Evolutionary conservation across 1,140 invertebrate genomes (phyloP).

Genomic region (Bombus pyrosoma): DNA sequence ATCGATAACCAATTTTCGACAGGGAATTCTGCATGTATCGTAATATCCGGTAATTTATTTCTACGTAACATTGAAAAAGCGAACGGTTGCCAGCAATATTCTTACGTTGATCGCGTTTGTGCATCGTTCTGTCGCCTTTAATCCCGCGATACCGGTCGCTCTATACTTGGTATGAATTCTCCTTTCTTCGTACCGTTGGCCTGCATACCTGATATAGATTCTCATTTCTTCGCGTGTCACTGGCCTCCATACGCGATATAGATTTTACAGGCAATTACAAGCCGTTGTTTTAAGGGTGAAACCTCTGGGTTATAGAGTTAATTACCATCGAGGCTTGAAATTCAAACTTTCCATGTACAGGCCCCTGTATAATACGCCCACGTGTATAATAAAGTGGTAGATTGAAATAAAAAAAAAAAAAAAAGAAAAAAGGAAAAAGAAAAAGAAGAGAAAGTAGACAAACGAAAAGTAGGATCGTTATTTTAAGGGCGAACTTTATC

Average conservation of each 20-base stretch:
- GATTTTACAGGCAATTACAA: not conserved
- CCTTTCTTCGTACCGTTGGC: not conserved
- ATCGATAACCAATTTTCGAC: not conserved
- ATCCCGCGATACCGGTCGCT: not conserved
- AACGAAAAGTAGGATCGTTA: not conserved
- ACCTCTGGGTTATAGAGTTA: not conserved
- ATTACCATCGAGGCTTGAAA: not conserved
- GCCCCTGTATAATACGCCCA: too few species aligned
- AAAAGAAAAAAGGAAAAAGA: too few species aligned
- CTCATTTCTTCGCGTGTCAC: conserved; percentile 8
- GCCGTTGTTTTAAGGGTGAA: not conserved
- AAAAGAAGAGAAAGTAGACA: not conserved
- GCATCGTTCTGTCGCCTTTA: not conserved
- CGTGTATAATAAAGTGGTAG: not conserved
- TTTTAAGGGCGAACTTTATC: not conserved
- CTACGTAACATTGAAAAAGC: not conserved
- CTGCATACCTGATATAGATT: not conserved
- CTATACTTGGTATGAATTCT: not conserved
- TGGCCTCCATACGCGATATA: not conserved
- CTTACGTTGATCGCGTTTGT: not conserved
- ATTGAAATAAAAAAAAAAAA: not conserved
- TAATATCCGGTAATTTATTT: not conserved
- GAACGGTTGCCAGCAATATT: not conserved
- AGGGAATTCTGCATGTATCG: not conserved
- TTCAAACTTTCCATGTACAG: not conserved